These are phyloP conservation scores for Steinernema khuongi DNA, from an alignment of 1,140 invertebrate species.

Conservation along the genomic window DNA sequence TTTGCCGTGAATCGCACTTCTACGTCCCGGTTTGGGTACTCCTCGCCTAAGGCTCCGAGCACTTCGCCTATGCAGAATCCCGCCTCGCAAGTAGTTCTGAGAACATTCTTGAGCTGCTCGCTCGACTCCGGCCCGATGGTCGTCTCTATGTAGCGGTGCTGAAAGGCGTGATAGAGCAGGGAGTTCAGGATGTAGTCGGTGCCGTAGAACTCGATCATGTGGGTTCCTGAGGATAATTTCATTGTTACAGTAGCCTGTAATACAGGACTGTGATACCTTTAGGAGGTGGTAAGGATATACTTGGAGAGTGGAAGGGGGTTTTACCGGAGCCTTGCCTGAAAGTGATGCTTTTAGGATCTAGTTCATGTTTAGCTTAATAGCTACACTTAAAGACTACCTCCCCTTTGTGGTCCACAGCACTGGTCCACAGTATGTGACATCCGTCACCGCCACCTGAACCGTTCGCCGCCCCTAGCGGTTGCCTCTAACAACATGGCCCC, in stretches of 20 bases:
- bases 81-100: slow-evolving; percentile 46
- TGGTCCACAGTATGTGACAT: too few species aligned
- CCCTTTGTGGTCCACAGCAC: too few species aligned
- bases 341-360: too few species aligned
- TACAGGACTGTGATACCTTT: slow-evolving; percentile 38
- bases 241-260: not conserved
- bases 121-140: slow-evolving; percentile 49
- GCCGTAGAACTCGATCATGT: slow-evolving; percentile 55
- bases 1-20: slow-evolving; percentile 53
- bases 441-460: too few species aligned
- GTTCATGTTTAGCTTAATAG: too few species aligned
- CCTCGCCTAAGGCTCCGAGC: slow-evolving; percentile 48
- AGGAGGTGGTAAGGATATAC: slow-evolving; percentile 49
- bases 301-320: slow-evolving; percentile 54
- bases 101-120: slow-evolving; percentile 44
- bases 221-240: slow-evolving; percentile 36
- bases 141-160: slow-evolving; percentile 53
- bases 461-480: too few species aligned
- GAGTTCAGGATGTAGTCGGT: slow-evolving; percentile 57
- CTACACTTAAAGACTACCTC: too few species aligned
- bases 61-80: slow-evolving; percentile 57
- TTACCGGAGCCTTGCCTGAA: slow-evolving; percentile 46
- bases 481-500: too few species aligned
- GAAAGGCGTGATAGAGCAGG: slow-evolving; percentile 56
- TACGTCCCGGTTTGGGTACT: slow-evolving; percentile 51